Conservation (phyloP, 2,797 vertebrate species). For the Eulemur albifrons region DNA sequence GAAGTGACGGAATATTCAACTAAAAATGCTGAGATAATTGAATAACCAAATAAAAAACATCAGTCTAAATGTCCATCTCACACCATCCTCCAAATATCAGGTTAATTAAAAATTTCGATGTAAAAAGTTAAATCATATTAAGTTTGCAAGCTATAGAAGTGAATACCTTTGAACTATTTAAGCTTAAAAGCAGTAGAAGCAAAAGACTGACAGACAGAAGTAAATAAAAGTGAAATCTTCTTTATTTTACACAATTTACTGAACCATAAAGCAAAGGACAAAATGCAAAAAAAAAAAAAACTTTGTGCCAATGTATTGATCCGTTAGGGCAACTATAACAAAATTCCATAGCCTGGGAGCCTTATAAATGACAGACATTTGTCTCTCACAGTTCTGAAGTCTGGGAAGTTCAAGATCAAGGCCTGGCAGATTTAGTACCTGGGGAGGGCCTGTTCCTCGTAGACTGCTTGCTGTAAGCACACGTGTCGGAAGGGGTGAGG, state of each 20-base stretch:
- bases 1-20: not conserved
- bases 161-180: not conserved
- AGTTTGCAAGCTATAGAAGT: not conserved
- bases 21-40: not conserved
- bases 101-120: not conserved
- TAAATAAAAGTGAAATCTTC: not conserved
- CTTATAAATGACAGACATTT: not conserved
- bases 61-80: not conserved
- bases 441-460: fast-evolving
- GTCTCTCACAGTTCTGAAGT: not conserved
- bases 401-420: not conserved
- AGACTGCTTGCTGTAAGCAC: not conserved
- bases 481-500: not conserved
- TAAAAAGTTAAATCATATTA: not conserved
- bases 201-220: not conserved
- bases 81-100: not conserved
- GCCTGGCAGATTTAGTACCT: not conserved
- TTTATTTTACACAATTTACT: not conserved
- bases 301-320: not conserved
- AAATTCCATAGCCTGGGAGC: not conserved
- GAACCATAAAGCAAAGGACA: not conserved
- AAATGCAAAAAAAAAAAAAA: not conserved
- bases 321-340: not conserved
- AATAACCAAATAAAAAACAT: not conserved
- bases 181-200: not conserved